Base-by-base conservation (phyloP, 2,797 vertebrate genomes). In the Hoplostethus mediterraneus region DNA sequence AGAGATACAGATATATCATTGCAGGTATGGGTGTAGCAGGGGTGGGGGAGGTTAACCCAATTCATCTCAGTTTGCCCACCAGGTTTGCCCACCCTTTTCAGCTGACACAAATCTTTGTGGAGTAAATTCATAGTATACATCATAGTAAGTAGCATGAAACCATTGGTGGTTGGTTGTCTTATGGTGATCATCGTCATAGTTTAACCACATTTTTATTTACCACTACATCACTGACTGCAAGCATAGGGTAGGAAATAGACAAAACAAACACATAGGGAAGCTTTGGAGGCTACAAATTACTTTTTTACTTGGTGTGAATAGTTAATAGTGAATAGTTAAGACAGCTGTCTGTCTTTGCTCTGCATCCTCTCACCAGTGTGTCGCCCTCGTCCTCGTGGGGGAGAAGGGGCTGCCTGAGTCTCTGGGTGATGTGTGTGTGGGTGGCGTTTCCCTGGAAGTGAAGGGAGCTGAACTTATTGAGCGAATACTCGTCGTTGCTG, bases 301-400 rank as follows among this genome's bases (percentile, higher is more conserved):
- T 53, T 54, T 6, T 54, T 11, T 40, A 54, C 51, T 25, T 25
- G 21, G 42, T 44, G 42, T 44, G 9, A 44, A 7, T 36, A 36
- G 4, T 21, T 10, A 25, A 52, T 21, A 40, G 7, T 25, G 5
- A 11, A 53, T 25, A 31, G 52, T 44, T 44, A 10, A 57, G 40
- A 49, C 1, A 16, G 10, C 4, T 1, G 5, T 14, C 16, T 14
- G 4, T 68, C 3, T 5, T 12, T 48, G n/a, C 3, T 44, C 0
- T 67, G n/a, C 4, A 17, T 25, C 31, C 5, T 48, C 88, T 91
- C 73, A 98, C 98, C 95, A 93, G 85, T 33, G 93, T 59, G 0
- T 99, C 95, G 0, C 92, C 92, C 48, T 97, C 94, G 3, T 98
- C 95, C 0, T 99, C 97, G 0, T 98, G 98, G 85, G 88, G 93